Conservation (phyloP, 2,888 invertebrate species). For the Disparrhopalites patrizii region DNA sequence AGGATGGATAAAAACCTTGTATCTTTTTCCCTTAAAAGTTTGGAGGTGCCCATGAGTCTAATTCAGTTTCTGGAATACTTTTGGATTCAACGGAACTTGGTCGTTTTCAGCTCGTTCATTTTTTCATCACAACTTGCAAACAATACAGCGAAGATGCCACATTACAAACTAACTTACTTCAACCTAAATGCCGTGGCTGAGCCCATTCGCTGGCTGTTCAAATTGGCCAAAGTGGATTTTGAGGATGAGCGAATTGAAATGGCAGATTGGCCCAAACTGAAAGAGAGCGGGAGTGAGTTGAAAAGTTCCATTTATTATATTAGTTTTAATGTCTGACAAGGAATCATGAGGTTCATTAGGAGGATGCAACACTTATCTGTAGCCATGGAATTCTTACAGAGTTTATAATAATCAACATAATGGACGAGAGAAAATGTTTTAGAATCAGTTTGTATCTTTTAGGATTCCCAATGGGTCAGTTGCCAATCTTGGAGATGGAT, state of each 20-base stretch:
- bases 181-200: conserved; percentile 17
- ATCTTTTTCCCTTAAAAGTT: no score
- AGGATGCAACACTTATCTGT: no score
- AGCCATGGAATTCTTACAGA: no score
- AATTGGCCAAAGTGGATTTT: conserved; percentile 7
- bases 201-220: conserved; percentile 21
- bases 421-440: no score
- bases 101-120: no score
- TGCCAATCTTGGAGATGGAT: neutral
- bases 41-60: no score
- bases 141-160: neutral
- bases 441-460: no score
- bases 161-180: conserved; percentile 20
- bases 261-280: conserved; percentile 1
- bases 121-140: neutral
- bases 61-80: no score
- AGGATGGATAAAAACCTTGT: no score
- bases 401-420: no score
- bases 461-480: neutral
- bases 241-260: conserved; percentile 13
- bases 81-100: no score
- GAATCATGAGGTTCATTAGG: no score
- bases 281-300: conserved; percentile 1
- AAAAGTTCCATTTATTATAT: neutral
- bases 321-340: neutral